Percentiles rank a stretch among this genome's conserved stretches.
phyloP scores from a whole-genome alignment of 2,888 invertebrate species.

The Drosophila merina region DNA sequence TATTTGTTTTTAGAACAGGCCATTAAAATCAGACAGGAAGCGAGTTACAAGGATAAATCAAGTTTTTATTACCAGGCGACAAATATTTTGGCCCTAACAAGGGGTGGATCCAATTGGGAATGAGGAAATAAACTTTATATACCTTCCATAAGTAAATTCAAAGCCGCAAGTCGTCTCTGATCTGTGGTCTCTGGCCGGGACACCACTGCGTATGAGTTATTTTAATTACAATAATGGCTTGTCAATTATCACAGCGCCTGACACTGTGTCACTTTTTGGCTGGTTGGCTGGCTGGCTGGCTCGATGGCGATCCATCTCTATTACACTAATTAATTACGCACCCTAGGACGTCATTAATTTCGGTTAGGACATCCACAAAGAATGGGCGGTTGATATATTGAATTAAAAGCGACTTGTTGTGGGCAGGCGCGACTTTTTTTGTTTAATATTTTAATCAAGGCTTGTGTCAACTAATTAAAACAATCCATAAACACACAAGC shows the following conservation, averaged over 20 bases:
- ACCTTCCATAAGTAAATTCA: constrained; percentile 60
- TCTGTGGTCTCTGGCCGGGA: constrained; percentile 6
- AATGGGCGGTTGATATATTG: constrained; percentile 16
- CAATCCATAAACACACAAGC: constrained; percentile 28
- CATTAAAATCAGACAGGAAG: constrained; percentile 59
- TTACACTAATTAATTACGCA: constrained; percentile 56
- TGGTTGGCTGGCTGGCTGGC: constrained; percentile 7
- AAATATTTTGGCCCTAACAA: constrained; percentile 65
- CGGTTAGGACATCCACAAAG: constrained; percentile 18
- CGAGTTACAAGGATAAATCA: constrained; percentile 62
- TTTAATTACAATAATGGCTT: constrained; percentile 79
- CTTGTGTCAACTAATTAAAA: constrained; percentile 69
- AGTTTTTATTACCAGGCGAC: constrained; percentile 75
- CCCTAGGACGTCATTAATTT: constrained; percentile 45
- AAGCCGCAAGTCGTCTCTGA: constrained; percentile 42
- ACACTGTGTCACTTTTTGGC: constrained; percentile 58
- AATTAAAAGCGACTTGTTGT: constrained; percentile 43
- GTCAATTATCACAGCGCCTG: constrained; percentile 66
- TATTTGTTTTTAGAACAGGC: constrained; percentile 45
- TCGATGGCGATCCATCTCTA: constrained; percentile 16
- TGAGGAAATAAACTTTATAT: constrained; percentile 19
- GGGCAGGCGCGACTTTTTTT: constrained; percentile 29
- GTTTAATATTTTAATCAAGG: constrained; percentile 62
- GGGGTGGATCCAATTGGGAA: constrained; percentile 35
- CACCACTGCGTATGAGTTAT: constrained; percentile 67